Base-by-base conservation (phyloP, 2,113 vertebrate genomes). In the Atherinomorus stipes region DNA sequence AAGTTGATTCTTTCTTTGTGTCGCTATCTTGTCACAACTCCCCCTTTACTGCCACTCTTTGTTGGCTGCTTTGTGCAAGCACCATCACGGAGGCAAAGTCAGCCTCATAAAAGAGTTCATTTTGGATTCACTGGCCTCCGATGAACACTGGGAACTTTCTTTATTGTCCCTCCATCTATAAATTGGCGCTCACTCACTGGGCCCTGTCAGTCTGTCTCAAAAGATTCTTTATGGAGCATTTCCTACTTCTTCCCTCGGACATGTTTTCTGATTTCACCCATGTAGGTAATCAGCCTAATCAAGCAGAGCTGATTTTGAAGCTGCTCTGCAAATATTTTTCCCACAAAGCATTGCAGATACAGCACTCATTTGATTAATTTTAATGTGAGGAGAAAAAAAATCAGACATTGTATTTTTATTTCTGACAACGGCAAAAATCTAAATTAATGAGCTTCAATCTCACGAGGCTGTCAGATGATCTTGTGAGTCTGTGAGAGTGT, bases 1-100 rank as follows among this genome's bases (percentile, higher is more conserved):
- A 94, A 93, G 93, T 94, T 94, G 90, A 91, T 92, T 93, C 91
- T 92, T 82, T 87, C 91, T 88, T 94, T 95, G 91, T 94, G 90
- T 69, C 25, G 47, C 90, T 83, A 91, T 93, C 91, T 90, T 92
- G 90, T 92, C 89, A 74, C 88, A 76, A 91, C 92, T 93, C 92
- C 92, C 88, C 88, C 88, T 93, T 92, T 90, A 81, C 87, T 84
- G 81, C 89, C 82, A 63, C 66, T 88, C 84, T 88, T 93, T 93
- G 91, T 92, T 80, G 80, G 66, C 70, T 3, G 86, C 88, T 87
- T 89, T 92, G 91, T 89, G 51, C 56, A 6, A 42, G 83, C 78
- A 56, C 87, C 89, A 88, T 91, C 84, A 34, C 80, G 38, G 80
- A 84, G 80, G 87, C 88, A 91, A 85, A 86, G 90, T 91, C 85